Conservation (phyloP, 1,140 invertebrate genomes). For the Harpegnathos saltator region DNA sequence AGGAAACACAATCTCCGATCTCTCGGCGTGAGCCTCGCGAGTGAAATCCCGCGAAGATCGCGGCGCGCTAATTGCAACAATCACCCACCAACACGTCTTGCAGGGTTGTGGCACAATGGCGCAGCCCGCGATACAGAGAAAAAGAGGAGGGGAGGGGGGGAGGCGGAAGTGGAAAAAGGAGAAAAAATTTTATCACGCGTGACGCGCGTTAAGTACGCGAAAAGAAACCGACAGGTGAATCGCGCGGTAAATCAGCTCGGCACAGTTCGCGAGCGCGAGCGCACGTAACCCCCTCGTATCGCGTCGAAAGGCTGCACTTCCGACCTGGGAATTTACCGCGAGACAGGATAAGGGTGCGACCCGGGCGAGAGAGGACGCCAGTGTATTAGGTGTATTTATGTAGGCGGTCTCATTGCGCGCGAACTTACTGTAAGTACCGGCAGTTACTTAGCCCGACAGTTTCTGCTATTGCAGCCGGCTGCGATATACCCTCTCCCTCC, state of each 20-base stretch:
- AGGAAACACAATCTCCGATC: too few species aligned
- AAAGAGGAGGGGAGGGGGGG: too few species aligned
- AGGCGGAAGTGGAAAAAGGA: too few species aligned
- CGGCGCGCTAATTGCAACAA: too few species aligned
- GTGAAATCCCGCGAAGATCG: too few species aligned
- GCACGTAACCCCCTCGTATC: slow-evolving; percentile 54
- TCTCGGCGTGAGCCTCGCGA: too few species aligned
- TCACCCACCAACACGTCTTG: too few species aligned
- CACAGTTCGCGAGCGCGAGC: slow-evolving; percentile 25
- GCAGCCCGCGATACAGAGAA: too few species aligned
- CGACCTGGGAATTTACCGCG: slow-evolving; percentile 70
- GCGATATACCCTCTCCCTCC: slow-evolving; percentile 61
- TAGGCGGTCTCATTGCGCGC: slow-evolving; percentile 82
- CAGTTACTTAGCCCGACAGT: slow-evolving; percentile 84
- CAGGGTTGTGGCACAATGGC: too few species aligned
- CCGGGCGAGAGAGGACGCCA: slow-evolving; percentile 60
- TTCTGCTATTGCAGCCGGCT: slow-evolving; percentile 78
- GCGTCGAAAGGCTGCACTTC: slow-evolving; percentile 51
- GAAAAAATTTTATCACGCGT: neutral
- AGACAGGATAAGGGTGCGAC: slow-evolving; percentile 63
- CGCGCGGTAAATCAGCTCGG: slow-evolving; percentile 67
- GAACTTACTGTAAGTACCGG: slow-evolving; percentile 83
- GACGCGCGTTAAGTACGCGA: neutral
- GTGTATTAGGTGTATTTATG: slow-evolving; percentile 83
- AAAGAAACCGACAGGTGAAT: slow-evolving; percentile 28